Evolutionary conservation across 2,797 vertebrate species (phyloP), one percentile per base, ranked within the genome.

Genomic region (Heteromormyrus szaboi): DNA sequence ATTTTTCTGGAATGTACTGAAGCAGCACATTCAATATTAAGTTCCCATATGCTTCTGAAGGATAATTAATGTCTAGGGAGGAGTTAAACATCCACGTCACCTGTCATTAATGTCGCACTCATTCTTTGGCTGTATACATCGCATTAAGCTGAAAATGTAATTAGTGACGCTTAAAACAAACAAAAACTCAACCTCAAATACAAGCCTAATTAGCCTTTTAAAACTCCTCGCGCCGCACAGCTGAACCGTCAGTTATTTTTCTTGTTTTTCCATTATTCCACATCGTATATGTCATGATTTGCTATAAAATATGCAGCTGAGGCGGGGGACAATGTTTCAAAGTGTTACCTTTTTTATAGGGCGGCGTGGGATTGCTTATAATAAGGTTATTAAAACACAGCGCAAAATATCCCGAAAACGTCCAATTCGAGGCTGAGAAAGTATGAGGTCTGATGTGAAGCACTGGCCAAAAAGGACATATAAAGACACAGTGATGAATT

Each of bases 401-500:
- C 90, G 87, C 91, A 91, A 91, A 91, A 92, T 92, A 93, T 90
- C 91, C 90, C 91, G 92, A 92, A 85, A 92, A 91, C 91, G 46
- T 91, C 92, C 90, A 91, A 91, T 90, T 92, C 88, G 88, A 90
- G 90, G 93, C 94, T 93, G 93, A 94, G 93, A 93, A 91, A 92
- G 92, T 93, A 92, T 93, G 90, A 87, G 92, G 93, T 93, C 91
- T 91, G 44, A 88, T 59, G 88, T 94, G 93, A 96, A 91, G 94
- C 94, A 96, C 92, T 88, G 92, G 91, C 94, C 95, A 95, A 93
- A 41, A 48, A 95, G 95, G 96, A 95, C 94, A 95, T 93, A 94
- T 95, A 96, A 97, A 95, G 96, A 94, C 92, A 94, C 95, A 94
- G 92, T 96, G 96, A 97, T 96, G 95, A 97, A 97, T 98, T 97